Conservation (phyloP, 1,140 invertebrate species). For the Choristoneura fumiferana region DNA sequence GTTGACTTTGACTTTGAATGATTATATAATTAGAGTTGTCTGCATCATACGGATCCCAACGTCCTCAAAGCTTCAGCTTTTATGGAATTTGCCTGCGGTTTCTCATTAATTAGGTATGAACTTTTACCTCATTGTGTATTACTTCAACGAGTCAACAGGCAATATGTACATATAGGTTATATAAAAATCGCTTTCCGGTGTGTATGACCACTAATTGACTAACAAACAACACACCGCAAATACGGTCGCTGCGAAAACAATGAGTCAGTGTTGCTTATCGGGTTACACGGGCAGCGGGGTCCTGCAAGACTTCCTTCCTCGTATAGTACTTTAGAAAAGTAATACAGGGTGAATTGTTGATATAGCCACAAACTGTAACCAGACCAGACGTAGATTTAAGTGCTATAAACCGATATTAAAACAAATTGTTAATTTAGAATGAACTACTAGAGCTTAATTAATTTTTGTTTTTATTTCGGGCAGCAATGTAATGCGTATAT, state of each 20-base stretch:
- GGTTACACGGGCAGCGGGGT: slow-evolving; percentile 16
- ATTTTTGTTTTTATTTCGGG: too few relatives aligned
- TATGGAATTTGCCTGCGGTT: neutral
- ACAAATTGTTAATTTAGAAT: too few relatives aligned
- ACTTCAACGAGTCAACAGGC: neutral
- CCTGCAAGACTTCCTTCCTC: slow-evolving; percentile 36
- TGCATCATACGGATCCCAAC: slow-evolving; percentile 3
- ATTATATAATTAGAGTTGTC: too few relatives aligned
- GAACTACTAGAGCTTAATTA: too few relatives aligned
- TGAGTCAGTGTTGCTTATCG: slow-evolving; percentile 40
- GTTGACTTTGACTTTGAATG: too few relatives aligned
- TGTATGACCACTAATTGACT: slow-evolving; percentile 54
- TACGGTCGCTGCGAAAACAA: slow-evolving; percentile 48
- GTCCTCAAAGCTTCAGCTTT: slow-evolving; percentile 6
- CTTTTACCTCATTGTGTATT: slow-evolving; percentile 11
- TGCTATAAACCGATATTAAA: too few relatives aligned
- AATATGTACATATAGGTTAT: neutral
- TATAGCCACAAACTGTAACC: too few relatives aligned
- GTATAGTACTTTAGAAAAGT: too few relatives aligned
- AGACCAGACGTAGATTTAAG: too few relatives aligned
- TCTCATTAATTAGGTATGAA: neutral
- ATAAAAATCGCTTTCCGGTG: slow-evolving; percentile 34
- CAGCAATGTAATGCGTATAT: too few relatives aligned
- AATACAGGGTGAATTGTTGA: too few relatives aligned
- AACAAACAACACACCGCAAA: slow-evolving; percentile 53